Conservation (phyloP, 2,888 invertebrate species). For the Prenolepis imparis region DNA sequence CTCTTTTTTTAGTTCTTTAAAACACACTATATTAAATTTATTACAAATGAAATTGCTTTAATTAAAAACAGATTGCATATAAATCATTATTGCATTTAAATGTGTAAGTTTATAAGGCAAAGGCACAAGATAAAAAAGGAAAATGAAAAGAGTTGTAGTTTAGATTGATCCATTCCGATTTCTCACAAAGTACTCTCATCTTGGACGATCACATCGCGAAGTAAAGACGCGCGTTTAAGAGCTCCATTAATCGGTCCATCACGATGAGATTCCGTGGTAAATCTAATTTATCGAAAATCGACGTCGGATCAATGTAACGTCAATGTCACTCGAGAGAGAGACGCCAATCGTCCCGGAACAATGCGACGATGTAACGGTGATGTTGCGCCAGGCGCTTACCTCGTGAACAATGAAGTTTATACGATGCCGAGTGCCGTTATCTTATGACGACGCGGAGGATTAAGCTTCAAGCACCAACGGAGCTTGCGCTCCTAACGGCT, state of each 20-base stretch:
- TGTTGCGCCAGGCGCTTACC: slow-evolving; percentile 66
- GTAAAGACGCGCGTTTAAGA: neutral
- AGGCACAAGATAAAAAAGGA: neutral
- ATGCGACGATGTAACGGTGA: slow-evolving; percentile 61
- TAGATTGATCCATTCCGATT: neutral
- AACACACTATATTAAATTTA: neutral
- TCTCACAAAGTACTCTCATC: neutral
- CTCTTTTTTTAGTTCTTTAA: neutral
- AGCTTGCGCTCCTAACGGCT: slow-evolving; percentile 69
- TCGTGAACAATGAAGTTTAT: slow-evolving; percentile 78
- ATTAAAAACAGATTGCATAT: neutral
- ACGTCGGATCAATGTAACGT: slow-evolving; percentile 13
- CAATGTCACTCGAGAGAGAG: slow-evolving; percentile 26
- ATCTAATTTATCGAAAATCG: slow-evolving; percentile 9
- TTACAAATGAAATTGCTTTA: neutral
- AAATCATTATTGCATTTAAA: neutral
- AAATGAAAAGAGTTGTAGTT: neutral
- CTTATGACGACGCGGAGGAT: slow-evolving; percentile 78
- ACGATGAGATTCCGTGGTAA: neutral
- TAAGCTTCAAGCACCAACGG: slow-evolving; percentile 76
- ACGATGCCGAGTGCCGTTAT: slow-evolving; percentile 77
- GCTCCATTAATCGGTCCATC: slow-evolving; percentile 3
- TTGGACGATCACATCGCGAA: neutral
- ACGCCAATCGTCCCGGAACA: slow-evolving; percentile 54
- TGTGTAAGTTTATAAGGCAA: neutral